Base-by-base conservation (phyloP, 2,888 invertebrate species). In the Meteorus cinctellus region DNA sequence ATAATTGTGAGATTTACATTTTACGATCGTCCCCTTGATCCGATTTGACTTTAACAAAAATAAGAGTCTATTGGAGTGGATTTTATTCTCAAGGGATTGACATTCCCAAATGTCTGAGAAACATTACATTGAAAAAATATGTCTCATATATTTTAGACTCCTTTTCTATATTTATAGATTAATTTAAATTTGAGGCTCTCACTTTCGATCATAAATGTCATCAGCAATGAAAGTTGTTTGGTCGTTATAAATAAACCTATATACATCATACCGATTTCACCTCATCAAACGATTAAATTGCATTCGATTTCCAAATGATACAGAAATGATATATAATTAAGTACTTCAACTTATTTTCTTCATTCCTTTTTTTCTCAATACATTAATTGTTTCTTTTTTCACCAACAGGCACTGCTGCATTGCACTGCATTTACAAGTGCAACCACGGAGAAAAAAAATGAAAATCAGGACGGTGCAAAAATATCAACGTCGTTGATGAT, bases 401-500 rank as follows among this genome's bases (percentile, higher is more conserved):
- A 41, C 41, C 41, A 81, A 65, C 79, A 86, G 86, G 79, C 77
- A 66, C 69, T 80, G 70, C 78, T 82, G 79, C 79, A 84, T 78
- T 81, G 85, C 74, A 82, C 82, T 77, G 4, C 66, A 66, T 63
- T 41, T 31, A 51, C 66, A 4, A 27, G 16, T 36, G 68, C 68
- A 48, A 36, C 48, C 41, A 82, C 83, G 29, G 79, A 75, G n/a
- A 72, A 80, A 66, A 82, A 77, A 45, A 79, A 74, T 36, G 80
- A 83, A 45, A 79, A 83, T 5, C 81, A 77, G 10, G 82, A 67
- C 34, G 80, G 78, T 31, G 77, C 77, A 71, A 86, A 84, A 70
- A 84, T 86, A 65, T 85, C 85, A 48, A 76, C 85, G 16, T 85
- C 86, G 19, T 74, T 86, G 71, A 85, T 78, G 73, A 78, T 86